Percentiles rank a stretch among this genome's conserved stretches.
Conservation (phyloP, 2,797 vertebrate genomes). For the Hozukius guyotensis region DNA sequence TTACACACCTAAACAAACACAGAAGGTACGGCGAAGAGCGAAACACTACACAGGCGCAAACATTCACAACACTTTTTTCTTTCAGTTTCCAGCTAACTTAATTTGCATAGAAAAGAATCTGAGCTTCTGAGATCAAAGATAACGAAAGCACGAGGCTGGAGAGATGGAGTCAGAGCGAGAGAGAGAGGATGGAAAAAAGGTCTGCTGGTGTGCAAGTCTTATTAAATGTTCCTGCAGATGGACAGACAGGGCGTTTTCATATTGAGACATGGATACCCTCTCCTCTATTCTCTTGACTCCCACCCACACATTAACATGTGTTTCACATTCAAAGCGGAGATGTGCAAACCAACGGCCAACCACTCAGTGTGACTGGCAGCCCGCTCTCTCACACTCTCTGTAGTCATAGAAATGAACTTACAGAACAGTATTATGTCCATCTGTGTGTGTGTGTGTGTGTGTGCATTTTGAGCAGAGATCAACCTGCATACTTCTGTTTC, state of each 20-base stretch:
- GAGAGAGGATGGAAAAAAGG: constrained; percentile 64
- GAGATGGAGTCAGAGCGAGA: constrained; percentile 43
- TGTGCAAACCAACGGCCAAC: constrained; percentile 82
- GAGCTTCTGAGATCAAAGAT: constrained; percentile 68
- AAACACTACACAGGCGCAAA: constrained; percentile 58
- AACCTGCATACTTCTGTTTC: not conserved
- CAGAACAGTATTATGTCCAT: constrained; percentile 33
- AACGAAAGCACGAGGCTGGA: constrained; percentile 44
- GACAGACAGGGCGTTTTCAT: constrained; percentile 84
- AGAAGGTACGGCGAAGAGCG: constrained; percentile 4
- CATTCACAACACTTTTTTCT: constrained; percentile 20
- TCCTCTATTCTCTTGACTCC: constrained; percentile 84
- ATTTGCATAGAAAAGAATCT: constrained; percentile 70
- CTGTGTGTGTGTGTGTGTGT: not conserved
- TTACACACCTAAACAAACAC: constrained; percentile 69
- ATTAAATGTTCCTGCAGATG: constrained; percentile 86
- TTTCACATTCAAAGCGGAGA: constrained; percentile 84
- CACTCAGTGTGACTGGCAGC: constrained; percentile 74
- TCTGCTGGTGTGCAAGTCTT: constrained; percentile 71
- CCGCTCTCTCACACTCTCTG: constrained; percentile 28
- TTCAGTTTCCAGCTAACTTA: constrained; percentile 20
- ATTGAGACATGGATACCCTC: constrained; percentile 87
- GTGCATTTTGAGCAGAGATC: not conserved
- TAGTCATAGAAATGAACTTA: constrained; percentile 46
- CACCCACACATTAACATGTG: constrained; percentile 87